Percentiles rank a stretch among this genome's conserved stretches.
These are phyloP conservation scores for Gymnoscopelus microlampas DNA, from an alignment of 2,797 vertebrate species.

Conservation along the genomic window DNA sequence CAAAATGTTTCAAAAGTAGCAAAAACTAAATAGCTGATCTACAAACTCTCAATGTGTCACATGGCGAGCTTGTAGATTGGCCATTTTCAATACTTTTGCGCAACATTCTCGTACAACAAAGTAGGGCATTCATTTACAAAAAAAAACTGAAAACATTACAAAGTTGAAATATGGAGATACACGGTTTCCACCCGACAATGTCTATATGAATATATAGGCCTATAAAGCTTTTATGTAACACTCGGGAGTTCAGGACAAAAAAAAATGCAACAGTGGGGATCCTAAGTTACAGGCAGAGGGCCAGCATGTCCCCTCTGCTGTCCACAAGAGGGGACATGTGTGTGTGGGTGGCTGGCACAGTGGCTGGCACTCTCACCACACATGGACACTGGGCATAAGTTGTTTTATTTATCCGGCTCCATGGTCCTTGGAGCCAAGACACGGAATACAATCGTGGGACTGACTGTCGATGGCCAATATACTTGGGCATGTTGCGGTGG, in stretches of 20 bases:
- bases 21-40: too few species aligned
- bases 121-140: too few species aligned
- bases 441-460: constrained; percentile 51
- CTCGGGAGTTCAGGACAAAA: constrained; percentile 58
- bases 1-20: too few species aligned
- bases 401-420: constrained; percentile 47
- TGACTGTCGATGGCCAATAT: constrained; percentile 46
- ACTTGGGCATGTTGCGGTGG: constrained; percentile 50
- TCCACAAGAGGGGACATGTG: constrained; percentile 39
- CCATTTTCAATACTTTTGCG: too few species aligned
- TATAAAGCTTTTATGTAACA: constrained; percentile 73
- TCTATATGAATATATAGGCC: constrained; percentile 55
- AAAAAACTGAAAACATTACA: too few species aligned
- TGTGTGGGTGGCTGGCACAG: constrained; percentile 64
- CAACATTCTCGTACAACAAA: too few species aligned
- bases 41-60: too few species aligned
- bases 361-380: constrained; percentile 40
- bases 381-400: constrained; percentile 37
- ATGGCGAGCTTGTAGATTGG: too few species aligned
- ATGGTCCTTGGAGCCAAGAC: constrained; percentile 62
- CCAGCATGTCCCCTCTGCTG: constrained; percentile 58
- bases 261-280: constrained; percentile 48
- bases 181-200: too few species aligned
- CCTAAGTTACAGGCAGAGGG: constrained; percentile 51
- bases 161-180: too few species aligned